Evolutionary conservation across 2,888 invertebrate species (phyloP), one percentile per base, ranked within the genome.

Genomic region (Myopa tessellatipennis): DNA sequence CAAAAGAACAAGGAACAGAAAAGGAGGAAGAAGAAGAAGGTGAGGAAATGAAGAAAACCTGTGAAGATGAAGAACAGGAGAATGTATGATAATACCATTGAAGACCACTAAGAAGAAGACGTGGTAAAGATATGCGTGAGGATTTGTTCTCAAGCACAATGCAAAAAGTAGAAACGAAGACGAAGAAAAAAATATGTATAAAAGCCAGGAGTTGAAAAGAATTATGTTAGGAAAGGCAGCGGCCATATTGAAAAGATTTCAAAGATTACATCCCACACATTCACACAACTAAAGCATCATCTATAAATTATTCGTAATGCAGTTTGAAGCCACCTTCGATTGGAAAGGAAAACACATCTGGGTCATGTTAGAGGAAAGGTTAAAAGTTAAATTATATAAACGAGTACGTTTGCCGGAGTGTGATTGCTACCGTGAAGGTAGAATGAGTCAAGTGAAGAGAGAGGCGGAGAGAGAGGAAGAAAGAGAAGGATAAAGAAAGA

Each of bases 301-400:
- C 70, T 70, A 77, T 69, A 70, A 77, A 70, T 67, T 74, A 77
- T 73, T 67, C 45, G 69, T 70, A 77, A 74, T 77, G 74, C 74
- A 77, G 70, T 77, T 70, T 26, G 70, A 52, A 74, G 69, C 52
- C 74, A 26, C 34, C 61, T 74, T 69, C 67, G 58, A 58, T 52
- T 70, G 70, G 74, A 45, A 74, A 77, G 52, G 70, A 77, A 70
- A 77, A 61, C 74, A 77, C 77, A 75, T 75, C 74, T 75, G 71
- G 65, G 74, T 71, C 75, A 75, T 75, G 45, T 71, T 78, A 58
- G 71, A 40, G 70, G 61, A 74, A 67, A 68, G 52, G 65, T 52
- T 52, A 16, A 55, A 58, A 55, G 65, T 34, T 65, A 65, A 65
- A 60, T 67, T 55, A 67, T 61, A 55, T n/a, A 36, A 16, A 72